Evolutionary conservation across 1,140 invertebrate species (phyloP), one percentile per base, ranked within the genome.

Genomic region (Lepidotrigona ventralis): DNA sequence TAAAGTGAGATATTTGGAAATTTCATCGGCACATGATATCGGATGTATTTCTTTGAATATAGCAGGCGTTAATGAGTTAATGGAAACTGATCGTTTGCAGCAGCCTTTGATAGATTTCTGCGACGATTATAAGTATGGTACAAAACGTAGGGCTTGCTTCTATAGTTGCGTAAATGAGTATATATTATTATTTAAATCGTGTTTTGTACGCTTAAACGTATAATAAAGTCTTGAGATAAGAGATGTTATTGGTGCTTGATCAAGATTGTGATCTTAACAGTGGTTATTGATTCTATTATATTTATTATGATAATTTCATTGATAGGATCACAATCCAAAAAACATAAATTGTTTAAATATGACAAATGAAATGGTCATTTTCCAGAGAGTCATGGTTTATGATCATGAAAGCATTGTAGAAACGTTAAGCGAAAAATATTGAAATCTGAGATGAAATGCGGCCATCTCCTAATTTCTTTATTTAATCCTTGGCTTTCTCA

Each of bases 381-480:
- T 81, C 83, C 88, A 89, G 60, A 89, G 64, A 70, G 54, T 60
- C 39, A 39, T 83, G 85, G 83, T 85, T 79, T 81, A 85, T 87
- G 86, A 89, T 89, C 83, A 89, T 83, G 66, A 76, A 75, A 70
- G 82, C 68, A 75, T 81, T 69, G 33, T 86, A 77, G 33, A 85
- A 85, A 80, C n/a, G 23, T 86, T 83, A 85, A 85, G 68, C 19
- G 15, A 79, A 81, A 53, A 68, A 83, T 81, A 85, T 71, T 74
- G 76, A 81, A 86, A 91, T 90, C 89, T 87, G 91, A 92, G 90
- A 90, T 93, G 86, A 93, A 93, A 93, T 93, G 91, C 91, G 92
- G 91, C 91, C 91, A 93, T 91, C 87, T 91, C 87, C 87, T 77
- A 81, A 81, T 83, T 87, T 89, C 56, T 72, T 81, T 90, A 90